Evolutionary conservation across 2,888 invertebrate genomes (phyloP).

Genomic region (Schizotus pectinicornis): DNA sequence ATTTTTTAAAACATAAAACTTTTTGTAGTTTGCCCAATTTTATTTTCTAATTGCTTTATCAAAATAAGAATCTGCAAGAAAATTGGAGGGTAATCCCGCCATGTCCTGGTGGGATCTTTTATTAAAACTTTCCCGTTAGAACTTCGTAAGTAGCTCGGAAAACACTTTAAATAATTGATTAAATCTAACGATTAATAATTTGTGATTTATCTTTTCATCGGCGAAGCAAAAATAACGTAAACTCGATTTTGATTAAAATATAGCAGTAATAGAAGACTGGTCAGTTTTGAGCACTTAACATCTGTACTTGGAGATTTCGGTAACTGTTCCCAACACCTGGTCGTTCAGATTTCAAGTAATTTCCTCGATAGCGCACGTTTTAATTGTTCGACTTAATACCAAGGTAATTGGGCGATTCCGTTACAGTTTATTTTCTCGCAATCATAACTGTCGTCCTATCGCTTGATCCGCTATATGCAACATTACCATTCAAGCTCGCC

Average conservation of each 20-base stretch:
- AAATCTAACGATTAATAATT: slow-evolving; percentile 25
- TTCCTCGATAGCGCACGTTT: slow-evolving; percentile 12
- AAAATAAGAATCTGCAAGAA: neutral
- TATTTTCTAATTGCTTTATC: neutral
- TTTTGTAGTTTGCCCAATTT: too few relatives aligned
- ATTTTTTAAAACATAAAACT: too few relatives aligned
- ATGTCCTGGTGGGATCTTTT: neutral
- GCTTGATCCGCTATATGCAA: slow-evolving; percentile 11
- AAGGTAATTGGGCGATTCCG: slow-evolving; percentile 16
- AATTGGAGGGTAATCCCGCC: neutral
- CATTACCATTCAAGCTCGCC: slow-evolving; percentile 5
- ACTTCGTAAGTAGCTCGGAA: slow-evolving; percentile 24
- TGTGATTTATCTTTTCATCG: slow-evolving; percentile 5
- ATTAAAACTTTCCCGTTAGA: slow-evolving; percentile 19
- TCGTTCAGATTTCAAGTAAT: slow-evolving; percentile 1
- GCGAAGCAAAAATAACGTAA: slow-evolving; percentile 19
- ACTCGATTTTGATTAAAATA: slow-evolving; percentile 12
- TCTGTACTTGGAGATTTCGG: slow-evolving; percentile 20
- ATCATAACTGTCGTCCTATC: slow-evolving; percentile 25
- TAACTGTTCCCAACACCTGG: slow-evolving; percentile 11
- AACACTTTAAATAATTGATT: slow-evolving; percentile 27
- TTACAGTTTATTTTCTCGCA: slow-evolving; percentile 22
- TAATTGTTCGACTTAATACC: slow-evolving; percentile 9
- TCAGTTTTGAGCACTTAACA: slow-evolving; percentile 15
- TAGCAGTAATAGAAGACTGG: slow-evolving; percentile 12